phyloP scores from a whole-genome alignment of 2,888 invertebrate genomes.

The Hermaeophaga mercurialis region DNA sequence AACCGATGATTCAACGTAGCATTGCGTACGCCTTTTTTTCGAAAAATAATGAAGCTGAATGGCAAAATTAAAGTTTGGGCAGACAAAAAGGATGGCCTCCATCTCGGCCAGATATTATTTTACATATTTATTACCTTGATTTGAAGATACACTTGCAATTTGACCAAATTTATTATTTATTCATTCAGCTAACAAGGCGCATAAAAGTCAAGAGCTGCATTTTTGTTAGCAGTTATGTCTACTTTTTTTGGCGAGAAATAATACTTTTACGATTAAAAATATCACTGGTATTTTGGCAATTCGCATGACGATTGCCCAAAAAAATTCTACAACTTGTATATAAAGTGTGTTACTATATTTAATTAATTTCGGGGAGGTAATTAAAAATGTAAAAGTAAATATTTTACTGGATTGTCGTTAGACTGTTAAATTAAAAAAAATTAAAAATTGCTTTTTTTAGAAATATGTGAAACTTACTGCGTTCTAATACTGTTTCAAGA shows the following conservation, averaged over 20 bases:
- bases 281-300: neutral
- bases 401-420: no score
- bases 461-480: no score
- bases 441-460: no score
- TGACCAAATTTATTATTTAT: slow-evolving; percentile 47
- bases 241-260: slow-evolving; percentile 38
- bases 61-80: slow-evolving; percentile 31
- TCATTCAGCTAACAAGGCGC: slow-evolving; percentile 45
- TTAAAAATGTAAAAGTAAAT: no score
- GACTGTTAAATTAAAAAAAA: no score
- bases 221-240: slow-evolving; percentile 44
- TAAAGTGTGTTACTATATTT: no score
- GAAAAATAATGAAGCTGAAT: slow-evolving; percentile 28
- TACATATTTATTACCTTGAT: slow-evolving; percentile 50
- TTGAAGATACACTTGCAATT: slow-evolving; percentile 46
- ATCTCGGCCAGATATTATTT: slow-evolving; percentile 45
- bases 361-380: no score
- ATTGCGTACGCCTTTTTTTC: slow-evolving; percentile 8
- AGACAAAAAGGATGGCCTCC: slow-evolving; percentile 32
- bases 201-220: slow-evolving; percentile 44
- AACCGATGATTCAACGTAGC: neutral
- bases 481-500: no score
- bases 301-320: no score
- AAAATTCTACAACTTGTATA: no score
- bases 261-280: slow-evolving; percentile 12